Conservation (phyloP, 2,113 vertebrate genomes). For the Mystacornis crossleyi region DNA sequence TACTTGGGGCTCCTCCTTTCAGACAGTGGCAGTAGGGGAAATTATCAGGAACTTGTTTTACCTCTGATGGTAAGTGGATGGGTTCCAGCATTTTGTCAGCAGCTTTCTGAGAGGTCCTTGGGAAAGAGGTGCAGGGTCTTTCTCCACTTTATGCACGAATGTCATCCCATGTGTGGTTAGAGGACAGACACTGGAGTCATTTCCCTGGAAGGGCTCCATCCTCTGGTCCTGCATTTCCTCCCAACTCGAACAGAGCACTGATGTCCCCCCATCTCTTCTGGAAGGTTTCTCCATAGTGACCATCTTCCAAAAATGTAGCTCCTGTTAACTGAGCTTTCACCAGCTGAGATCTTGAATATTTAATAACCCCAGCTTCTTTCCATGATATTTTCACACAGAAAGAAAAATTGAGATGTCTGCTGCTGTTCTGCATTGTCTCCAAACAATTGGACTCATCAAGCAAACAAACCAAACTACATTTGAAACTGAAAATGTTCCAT, state of each 20-base stretch:
- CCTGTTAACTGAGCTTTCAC: not conserved
- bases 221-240: not conserved
- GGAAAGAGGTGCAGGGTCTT: not conserved
- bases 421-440: conserved; percentile 25
- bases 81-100: not conserved
- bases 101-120: not conserved
- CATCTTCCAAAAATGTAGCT: not conserved
- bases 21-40: not conserved
- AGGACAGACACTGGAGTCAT: not conserved
- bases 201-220: not conserved
- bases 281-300: not conserved
- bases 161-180: not conserved
- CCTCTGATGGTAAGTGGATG: not conserved
- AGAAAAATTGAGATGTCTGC: conserved; percentile 25
- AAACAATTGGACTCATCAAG: conserved; percentile 23
- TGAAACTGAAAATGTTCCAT: conserved; percentile 1
- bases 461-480: conserved; percentile 7
- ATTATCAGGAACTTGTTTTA: not conserved
- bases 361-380: not conserved
- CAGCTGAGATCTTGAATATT: not conserved
- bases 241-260: not conserved
- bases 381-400: not conserved
- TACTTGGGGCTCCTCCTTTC: not conserved
- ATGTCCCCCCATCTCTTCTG: not conserved
- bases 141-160: not conserved